Base-by-base conservation (phyloP, 35 echinoderm and acorn worm genomes). In the Anneissia japonica region DNA sequence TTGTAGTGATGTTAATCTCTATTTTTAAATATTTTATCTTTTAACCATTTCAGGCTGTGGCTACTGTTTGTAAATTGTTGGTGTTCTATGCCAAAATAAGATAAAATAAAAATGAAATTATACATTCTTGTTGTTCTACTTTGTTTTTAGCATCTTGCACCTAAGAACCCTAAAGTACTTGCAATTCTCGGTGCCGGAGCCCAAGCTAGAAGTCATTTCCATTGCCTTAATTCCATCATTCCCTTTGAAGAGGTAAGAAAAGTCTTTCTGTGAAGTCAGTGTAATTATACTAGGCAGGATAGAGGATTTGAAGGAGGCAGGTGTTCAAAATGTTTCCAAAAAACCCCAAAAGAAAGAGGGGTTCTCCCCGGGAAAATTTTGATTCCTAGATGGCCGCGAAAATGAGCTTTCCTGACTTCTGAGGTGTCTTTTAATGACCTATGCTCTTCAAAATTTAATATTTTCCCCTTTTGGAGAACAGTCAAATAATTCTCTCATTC, bases 181-280 rank as follows among this genome's bases (percentile, higher is more conserved):
- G 74, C 91, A 31, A 82, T 97, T 29, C 85, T 97, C 13, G 95
- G 95, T 76, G 90, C 91, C 31, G 95, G 95, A 32, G 40, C 64
- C 5, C 88, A 93, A 80, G 95, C 88, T 0, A 35, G 35, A 0
- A 40, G 80, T 32, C 95, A 97, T 33, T 37, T 90, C 0, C 33
- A 88, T 72, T 91, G 91, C 17, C 36, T 97, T 3, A 46, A 37
- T 9, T 46, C 86, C 46, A 74, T 97, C 4, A 40, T 32, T 6
- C 37, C 76, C 16, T 89, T 91, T 79, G 76, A 76, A 38, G 84
- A 97, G 85, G 95, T 97, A 79, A 39, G 74, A 35, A 34, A 12
- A 55, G 3, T 16, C 31, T 51, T 29, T 2, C n/a, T 55, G 2
- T 64, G 11, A 2, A 16, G 19, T 64, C 26, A 64, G 7, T 64